Percentiles rank a stretch among this genome's conserved stretches.
These are phyloP conservation scores for Xenops minutus DNA, from an alignment of 2,797 vertebrate species.

Conservation along the genomic window DNA sequence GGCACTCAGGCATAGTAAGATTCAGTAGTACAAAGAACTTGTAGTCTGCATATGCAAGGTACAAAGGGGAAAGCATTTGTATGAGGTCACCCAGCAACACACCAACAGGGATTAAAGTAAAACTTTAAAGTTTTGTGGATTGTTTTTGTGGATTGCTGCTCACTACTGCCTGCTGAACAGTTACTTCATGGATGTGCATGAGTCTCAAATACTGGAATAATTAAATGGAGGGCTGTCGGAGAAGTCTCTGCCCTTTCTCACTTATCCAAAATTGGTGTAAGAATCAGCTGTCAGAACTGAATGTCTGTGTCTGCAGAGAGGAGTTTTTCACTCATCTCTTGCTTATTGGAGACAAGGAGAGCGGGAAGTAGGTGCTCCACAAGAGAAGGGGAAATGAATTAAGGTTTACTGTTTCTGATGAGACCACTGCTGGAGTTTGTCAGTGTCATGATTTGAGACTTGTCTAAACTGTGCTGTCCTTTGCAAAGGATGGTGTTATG, in stretches of 20 bases:
- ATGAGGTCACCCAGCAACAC: background rate
- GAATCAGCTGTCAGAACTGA: background rate
- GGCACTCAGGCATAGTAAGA: background rate
- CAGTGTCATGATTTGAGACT: background rate
- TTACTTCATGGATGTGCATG: background rate
- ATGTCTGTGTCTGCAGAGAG: background rate
- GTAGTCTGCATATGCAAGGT: background rate
- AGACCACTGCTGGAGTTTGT: slow-evolving; percentile 36
- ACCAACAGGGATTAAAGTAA: background rate
- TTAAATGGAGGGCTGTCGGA: background rate
- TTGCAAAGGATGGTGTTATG: background rate
- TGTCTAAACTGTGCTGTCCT: slow-evolving; percentile 40
- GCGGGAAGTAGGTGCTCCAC: background rate
- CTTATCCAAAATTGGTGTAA: background rate
- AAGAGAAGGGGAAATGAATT: background rate
- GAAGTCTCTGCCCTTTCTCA: background rate
- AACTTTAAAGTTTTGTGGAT: background rate
- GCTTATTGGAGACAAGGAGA: slow-evolving; percentile 8
- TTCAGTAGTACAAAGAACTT: background rate
- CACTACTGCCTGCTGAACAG: background rate
- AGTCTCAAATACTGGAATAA: background rate
- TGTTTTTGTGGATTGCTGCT: background rate
- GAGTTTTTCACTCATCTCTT: slow-evolving; percentile 30
- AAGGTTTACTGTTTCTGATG: slow-evolving; percentile 2
- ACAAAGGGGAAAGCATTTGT: background rate